A percentile compares a stretch with the other conserved stretches of the same genome.
Evolutionary conservation across 1,140 invertebrate species (phyloP).

Genomic region (Agraylea sexmaculata): DNA sequence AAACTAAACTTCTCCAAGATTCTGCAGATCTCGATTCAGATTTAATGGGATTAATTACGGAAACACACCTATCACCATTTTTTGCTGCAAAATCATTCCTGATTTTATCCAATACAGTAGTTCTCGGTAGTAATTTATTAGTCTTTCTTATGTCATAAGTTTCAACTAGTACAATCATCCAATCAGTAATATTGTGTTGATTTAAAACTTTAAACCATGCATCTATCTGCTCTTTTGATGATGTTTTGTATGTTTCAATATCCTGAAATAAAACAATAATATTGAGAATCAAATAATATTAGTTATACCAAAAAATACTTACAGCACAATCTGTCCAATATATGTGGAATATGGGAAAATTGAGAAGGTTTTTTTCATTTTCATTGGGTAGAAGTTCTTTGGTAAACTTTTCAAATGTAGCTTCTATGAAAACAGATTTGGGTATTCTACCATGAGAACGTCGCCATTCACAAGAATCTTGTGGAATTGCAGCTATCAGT

Average conservation of each 20-base stretch:
- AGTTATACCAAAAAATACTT: slow-evolving; percentile 29
- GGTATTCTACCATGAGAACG: slow-evolving; percentile 69
- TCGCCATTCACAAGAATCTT: slow-evolving; percentile 82
- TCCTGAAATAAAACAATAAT: slow-evolving; percentile 50
- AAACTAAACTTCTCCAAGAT: slow-evolving; percentile 76
- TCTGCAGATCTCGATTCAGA: slow-evolving; percentile 78
- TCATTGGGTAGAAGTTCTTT: slow-evolving; percentile 56
- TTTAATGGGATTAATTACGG: slow-evolving; percentile 81
- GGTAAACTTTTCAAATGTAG: slow-evolving; percentile 73
- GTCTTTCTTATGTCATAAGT: slow-evolving; percentile 82
- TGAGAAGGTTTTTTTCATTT: slow-evolving; percentile 62
- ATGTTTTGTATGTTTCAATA: slow-evolving; percentile 79
- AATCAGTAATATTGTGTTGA: slow-evolving; percentile 69
- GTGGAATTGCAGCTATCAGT: slow-evolving; percentile 65
- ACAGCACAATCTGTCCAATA: slow-evolving; percentile 91
- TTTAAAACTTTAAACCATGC: slow-evolving; percentile 71
- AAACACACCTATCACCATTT: slow-evolving; percentile 79
- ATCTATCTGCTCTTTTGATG: slow-evolving; percentile 77
- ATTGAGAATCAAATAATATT: slow-evolving; percentile 8
- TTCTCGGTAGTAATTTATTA: slow-evolving; percentile 84
- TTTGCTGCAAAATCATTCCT: slow-evolving; percentile 87
- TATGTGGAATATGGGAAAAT: slow-evolving; percentile 84
- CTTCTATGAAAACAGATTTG: slow-evolving; percentile 73
- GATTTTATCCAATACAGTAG: slow-evolving; percentile 90
- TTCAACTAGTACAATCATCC: slow-evolving; percentile 89